Evolutionary conservation across 30 jellyfish, hydroid and myxozoan genomes (phyloP).

Genomic region (Aurelia aurita complex sp. Pacific): DNA sequence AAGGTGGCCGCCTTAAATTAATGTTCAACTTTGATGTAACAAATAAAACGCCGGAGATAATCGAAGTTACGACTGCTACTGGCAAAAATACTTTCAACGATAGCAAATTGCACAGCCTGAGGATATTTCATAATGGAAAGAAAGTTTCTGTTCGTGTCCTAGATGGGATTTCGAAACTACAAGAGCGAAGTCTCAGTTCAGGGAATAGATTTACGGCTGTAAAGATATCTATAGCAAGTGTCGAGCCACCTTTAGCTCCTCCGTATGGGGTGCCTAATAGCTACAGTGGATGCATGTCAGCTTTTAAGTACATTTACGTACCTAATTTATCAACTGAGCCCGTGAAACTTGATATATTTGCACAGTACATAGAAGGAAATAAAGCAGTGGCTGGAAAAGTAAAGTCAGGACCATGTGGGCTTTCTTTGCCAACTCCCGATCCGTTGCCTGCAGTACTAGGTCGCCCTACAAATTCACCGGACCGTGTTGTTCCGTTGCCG

Average conservation of each 20-base stretch:
- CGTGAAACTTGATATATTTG: constrained; percentile 36
- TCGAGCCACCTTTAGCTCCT: constrained; percentile 28
- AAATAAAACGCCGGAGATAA: not conserved
- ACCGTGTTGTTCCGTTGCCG: constrained; percentile 22
- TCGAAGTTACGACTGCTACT: constrained; percentile 11
- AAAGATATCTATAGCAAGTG: constrained; percentile 45
- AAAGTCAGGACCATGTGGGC: constrained; percentile 44
- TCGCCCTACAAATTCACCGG: constrained; percentile 50
- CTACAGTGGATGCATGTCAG: constrained; percentile 58
- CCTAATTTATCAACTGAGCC: constrained; percentile 31
- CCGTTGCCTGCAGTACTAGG: constrained; percentile 41
- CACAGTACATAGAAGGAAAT: constrained; percentile 24
- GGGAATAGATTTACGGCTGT: constrained; percentile 47
- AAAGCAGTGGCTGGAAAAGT: constrained; percentile 30
- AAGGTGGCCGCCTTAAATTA: constrained; percentile 39
- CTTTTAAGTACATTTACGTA: constrained; percentile 48
- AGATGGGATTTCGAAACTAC: constrained; percentile 25
- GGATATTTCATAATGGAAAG: constrained; percentile 36
- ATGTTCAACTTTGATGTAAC: constrained; percentile 42
- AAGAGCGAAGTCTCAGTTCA: not conserved
- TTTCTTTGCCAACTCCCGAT: constrained; percentile 61
- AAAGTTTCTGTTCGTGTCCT: constrained; percentile 29
- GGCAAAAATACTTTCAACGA: constrained; percentile 22
- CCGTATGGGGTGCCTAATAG: constrained; percentile 28
- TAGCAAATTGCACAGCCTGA: constrained; percentile 41